Evolutionary conservation across 2,888 invertebrate species (phyloP), one percentile per base, ranked within the genome.

Genomic region (Dryadula phaetusa): DNA sequence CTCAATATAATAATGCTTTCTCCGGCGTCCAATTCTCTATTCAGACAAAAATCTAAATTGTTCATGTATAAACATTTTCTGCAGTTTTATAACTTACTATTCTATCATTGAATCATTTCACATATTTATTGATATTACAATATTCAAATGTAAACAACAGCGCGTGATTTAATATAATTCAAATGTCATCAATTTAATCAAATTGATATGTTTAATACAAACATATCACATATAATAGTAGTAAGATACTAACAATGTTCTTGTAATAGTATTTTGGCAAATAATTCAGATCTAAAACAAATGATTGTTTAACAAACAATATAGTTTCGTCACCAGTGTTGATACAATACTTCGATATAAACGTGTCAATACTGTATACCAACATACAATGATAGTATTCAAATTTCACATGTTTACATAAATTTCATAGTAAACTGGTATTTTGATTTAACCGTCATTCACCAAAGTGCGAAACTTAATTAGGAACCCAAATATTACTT

Each of bases 261-360:
- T 56, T 16, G 40, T 22, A 40, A 40, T 40, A 22, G 16, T n/a
- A 25, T 8, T 56, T 16, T 40, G 22, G 16, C 40, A 25, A n/a
- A 37, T 22, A 16, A 12, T 40, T 40, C 37, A 18, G 34, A 37
- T 54, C 22, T 22, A 10, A 10, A 40, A 37, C 25, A 16, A 40
- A 16, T n/a, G 22, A 37, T 16, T 56, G 56, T 40, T 40, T 10
- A 10, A 34, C 22, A 5, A 56, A 56, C 56, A 56, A 54, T 18
- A 18, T 2, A 12, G 34, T 56, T 56, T 40, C 16, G 8, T 7
- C 54, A 7, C 34, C 34, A 10, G 22, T 22, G n/a, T 40, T 40
- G 22, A 56, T 56, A 40, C 25, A 56, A 56, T 56, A 40, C 16
- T 22, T n/a, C 20, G 22, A 56, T 56, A 40, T 37, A 40, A 56